phyloP scores from a whole-genome alignment of 2,888 invertebrate species.

The Notocelia uddmanniana region DNA sequence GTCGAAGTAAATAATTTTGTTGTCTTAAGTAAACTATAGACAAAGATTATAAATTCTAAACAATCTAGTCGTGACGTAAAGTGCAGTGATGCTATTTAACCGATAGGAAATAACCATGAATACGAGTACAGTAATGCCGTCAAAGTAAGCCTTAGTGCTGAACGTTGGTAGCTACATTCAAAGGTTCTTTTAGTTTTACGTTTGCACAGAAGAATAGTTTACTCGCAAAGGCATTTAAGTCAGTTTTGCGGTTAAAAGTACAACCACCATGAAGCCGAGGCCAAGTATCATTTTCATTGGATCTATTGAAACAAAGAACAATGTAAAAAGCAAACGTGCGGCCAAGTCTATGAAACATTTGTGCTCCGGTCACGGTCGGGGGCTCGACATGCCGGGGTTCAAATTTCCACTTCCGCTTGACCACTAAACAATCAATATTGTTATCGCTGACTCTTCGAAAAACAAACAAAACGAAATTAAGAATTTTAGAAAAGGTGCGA shows the following conservation, averaged over 20 bases:
- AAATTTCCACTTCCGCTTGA: conserved; percentile 80
- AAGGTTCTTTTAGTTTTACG: conserved; percentile 3
- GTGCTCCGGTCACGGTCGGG: conserved; percentile 79
- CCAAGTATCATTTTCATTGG: conserved; percentile 56
- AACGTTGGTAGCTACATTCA: background rate
- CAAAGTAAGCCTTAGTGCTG: background rate
- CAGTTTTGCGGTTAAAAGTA: conserved; percentile 45
- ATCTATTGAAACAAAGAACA: conserved; percentile 66
- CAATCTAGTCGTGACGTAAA: background rate
- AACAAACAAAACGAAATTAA: conserved; percentile 74
- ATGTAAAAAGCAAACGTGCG: conserved; percentile 70
- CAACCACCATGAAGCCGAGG: conserved; percentile 50
- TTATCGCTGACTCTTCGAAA: conserved; percentile 75
- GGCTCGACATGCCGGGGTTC: conserved; percentile 74
- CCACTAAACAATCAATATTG: conserved; percentile 81
- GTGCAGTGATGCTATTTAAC: conserved; percentile 8
- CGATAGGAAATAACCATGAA: background rate
- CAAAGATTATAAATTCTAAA: background rate
- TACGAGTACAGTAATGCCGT: background rate
- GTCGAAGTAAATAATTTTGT: too few species aligned
- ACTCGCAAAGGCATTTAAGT: conserved; percentile 42
- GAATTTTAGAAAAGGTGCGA: conserved; percentile 59
- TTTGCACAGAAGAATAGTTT: conserved; percentile 25
- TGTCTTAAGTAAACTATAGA: background rate
- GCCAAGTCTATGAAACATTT: conserved; percentile 67